Conservation (phyloP, 2,113 vertebrate genomes). For the Zapornia atra region DNA sequence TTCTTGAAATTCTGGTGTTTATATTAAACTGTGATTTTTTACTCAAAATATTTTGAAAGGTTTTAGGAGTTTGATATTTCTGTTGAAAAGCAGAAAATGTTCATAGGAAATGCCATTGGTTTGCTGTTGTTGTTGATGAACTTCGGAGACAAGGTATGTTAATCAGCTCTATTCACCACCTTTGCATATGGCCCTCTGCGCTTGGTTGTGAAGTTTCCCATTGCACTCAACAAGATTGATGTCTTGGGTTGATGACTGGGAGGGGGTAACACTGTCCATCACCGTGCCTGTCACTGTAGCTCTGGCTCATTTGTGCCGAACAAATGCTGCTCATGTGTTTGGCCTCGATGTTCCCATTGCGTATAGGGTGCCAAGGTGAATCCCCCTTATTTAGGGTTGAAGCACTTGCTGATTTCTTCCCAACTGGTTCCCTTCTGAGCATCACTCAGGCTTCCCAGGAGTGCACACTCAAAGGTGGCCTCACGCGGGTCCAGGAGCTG, state of each 20-base stretch:
- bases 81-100: constrained; percentile 46
- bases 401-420: not conserved
- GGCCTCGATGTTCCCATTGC: not conserved
- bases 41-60: not conserved
- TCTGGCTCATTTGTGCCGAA: not conserved
- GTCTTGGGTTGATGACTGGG: not conserved
- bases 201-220: not conserved
- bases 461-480: not conserved
- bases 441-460: not conserved
- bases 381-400: not conserved
- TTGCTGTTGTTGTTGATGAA: not conserved
- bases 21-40: not conserved
- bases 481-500: not conserved
- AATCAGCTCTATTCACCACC: not conserved
- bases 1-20: not conserved
- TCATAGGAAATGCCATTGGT: not conserved
- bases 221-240: rapidly evolving
- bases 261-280: not conserved
- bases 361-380: rapidly evolving
- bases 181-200: rapidly evolving
- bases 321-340: rapidly evolving
- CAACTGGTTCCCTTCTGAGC: rapidly evolving
- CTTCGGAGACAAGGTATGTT: not conserved
- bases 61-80: not conserved
- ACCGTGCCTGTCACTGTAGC: rapidly evolving